phyloP scores from a whole-genome alignment of 2,888 invertebrate species.

The Ichneumoninae sp. region DNA sequence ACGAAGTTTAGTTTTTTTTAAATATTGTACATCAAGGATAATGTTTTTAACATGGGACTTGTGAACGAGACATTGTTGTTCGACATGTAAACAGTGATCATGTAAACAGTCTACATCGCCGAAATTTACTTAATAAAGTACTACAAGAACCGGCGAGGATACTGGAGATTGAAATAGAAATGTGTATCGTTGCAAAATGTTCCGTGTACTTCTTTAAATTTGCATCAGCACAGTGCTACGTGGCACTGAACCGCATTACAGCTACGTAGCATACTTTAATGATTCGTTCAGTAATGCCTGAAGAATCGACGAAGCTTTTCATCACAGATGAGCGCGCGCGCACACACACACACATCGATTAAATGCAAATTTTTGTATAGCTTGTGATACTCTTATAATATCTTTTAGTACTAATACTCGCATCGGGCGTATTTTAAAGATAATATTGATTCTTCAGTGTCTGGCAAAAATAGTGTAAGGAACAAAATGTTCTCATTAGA shows the following conservation, averaged over 20 bases:
- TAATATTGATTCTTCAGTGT: slow-evolving; percentile 15
- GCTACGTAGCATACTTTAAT: not conserved
- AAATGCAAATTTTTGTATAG: slow-evolving; percentile 51
- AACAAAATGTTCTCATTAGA: slow-evolving; percentile 24
- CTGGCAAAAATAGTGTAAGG: slow-evolving; percentile 43
- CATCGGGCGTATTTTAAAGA: slow-evolving; percentile 22
- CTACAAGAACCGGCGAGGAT: not conserved
- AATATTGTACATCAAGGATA: not conserved
- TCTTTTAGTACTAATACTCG: slow-evolving; percentile 25
- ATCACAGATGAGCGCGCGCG: slow-evolving; percentile 59
- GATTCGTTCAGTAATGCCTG: slow-evolving; percentile 7
- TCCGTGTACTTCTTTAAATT: slow-evolving; percentile 19
- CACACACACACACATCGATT: slow-evolving; percentile 41
- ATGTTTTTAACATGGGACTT: not conserved
- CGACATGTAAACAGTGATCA: not conserved
- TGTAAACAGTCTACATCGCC: not conserved
- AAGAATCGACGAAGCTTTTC: slow-evolving; percentile 28
- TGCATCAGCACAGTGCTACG: slow-evolving; percentile 13
- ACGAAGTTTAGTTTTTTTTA: not conserved
- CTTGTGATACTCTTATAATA: slow-evolving; percentile 30
- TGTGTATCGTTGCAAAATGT: slow-evolving; percentile 31
- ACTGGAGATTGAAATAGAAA: not conserved
- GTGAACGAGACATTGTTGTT: not conserved
- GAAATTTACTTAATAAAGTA: not conserved
- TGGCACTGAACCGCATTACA: slow-evolving; percentile 4